Evolutionary conservation across 2,888 invertebrate species (phyloP).

Genomic region (Meiosimyza decipiens): DNA sequence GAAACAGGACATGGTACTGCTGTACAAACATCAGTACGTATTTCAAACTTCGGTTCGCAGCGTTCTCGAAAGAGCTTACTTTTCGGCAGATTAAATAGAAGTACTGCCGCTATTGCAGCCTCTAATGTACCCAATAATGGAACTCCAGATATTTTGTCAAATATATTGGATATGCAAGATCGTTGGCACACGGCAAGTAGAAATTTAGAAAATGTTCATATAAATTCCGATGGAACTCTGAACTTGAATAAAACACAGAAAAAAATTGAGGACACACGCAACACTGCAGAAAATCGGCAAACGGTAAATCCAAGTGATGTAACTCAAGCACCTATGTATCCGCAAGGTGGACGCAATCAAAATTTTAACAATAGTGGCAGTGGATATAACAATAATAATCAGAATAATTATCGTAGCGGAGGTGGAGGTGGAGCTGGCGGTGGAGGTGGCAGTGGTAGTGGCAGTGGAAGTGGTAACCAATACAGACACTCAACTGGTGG

Average conservation of each 20-base stretch:
- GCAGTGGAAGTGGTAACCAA: slow-evolving; percentile 46
- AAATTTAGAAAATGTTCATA: slow-evolving; percentile 69
- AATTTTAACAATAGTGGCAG: slow-evolving; percentile 67
- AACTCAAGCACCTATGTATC: slow-evolving; percentile 74
- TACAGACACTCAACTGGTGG: slow-evolving; percentile 50
- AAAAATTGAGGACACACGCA: slow-evolving; percentile 13
- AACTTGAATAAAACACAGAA: slow-evolving; percentile 61
- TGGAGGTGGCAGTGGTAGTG: slow-evolving; percentile 43
- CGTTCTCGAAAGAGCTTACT: slow-evolving; percentile 59
- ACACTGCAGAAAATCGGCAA: background rate
- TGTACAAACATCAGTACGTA: slow-evolving; percentile 61
- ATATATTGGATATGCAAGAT: slow-evolving; percentile 78
- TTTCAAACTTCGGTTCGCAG: slow-evolving; percentile 54
- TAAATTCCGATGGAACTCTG: slow-evolving; percentile 71
- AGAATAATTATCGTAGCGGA: slow-evolving; percentile 52
- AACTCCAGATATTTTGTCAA: slow-evolving; percentile 72
- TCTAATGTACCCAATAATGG: slow-evolving; percentile 22
- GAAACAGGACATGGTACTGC: slow-evolving; percentile 67
- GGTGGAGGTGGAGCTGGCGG: slow-evolving; percentile 35
- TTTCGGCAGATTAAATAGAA: slow-evolving; percentile 47
- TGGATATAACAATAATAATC: slow-evolving; percentile 46
- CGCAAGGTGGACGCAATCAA: slow-evolving; percentile 68
- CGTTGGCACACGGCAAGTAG: slow-evolving; percentile 75
- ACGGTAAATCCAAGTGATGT: slow-evolving; percentile 46
- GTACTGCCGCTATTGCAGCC: slow-evolving; percentile 24